Evolutionary conservation across 2,888 invertebrate genomes (phyloP), one percentile per base, ranked within the genome.

Genomic region (Alloplasta piceator): DNA sequence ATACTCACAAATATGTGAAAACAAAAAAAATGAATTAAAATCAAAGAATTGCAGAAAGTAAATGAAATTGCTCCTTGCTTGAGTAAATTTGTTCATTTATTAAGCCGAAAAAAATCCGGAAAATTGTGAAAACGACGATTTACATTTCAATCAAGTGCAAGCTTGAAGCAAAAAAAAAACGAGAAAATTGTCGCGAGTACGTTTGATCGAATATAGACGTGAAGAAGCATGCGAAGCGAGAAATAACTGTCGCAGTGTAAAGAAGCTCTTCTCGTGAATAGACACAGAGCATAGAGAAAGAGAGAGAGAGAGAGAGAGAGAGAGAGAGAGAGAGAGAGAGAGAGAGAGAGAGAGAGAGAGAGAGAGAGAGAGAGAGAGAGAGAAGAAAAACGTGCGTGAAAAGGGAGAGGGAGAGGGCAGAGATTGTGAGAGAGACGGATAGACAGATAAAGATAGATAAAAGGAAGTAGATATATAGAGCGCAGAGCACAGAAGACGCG

Each of bases 381-480:
- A 78, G 80, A 81, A n/a, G 46, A 26, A n/a, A 12, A 26, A 26
- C 26, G 26, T 26, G 14, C 10, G 16, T 16, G n/a, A 50, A 36
- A 12, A 52, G 58, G 55, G 50, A 48, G 64, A 68, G 26, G 26
- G 26, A 26, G 26, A 26, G 26, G 26, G 26, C 26, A 26, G 26
- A 75, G 70, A 77, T 80, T 46, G 48, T 12, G 55, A 78, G 61
- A 63, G 70, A 78, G 76, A 79, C 16, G 41, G 48, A 60, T 41
- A 43, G 71, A 80, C 50, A 77, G 80, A 80, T 77, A 80, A 81
- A 80, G 80, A 80, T 80, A 78, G 80, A 81, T 70, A 81, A 78
- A 78, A 78, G 64, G 73, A 61, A 68, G 14, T 26, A 64, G 72
- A 60, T 16, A 60, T 16, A 36, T 66, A 77, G 73, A 46, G 55